Evolutionary conservation across 64 coral and sea anemone genomes (phyloP).

Genomic region (Stichodactyla helianthus): DNA sequence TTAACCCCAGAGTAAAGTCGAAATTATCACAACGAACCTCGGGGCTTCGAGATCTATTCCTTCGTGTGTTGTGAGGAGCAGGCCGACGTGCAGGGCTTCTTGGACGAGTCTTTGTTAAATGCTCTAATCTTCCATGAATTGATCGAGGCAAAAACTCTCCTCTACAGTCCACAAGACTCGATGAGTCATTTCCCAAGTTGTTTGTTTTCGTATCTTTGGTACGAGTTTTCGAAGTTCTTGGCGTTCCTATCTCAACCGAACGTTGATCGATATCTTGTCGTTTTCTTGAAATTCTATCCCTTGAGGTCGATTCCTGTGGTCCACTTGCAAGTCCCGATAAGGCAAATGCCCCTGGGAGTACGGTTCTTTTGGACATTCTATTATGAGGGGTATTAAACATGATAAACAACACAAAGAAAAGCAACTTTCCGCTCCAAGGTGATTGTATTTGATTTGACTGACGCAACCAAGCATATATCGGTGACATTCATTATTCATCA

Average conservation of each 20-base stretch:
- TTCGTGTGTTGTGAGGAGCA: neutral
- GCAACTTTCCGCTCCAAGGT: constrained; percentile 7
- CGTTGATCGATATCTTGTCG: neutral
- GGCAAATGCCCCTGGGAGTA: constrained; percentile 31
- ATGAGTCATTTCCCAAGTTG: constrained; percentile 4
- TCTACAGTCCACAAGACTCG: constrained; percentile 23
- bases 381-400: constrained; percentile 1
- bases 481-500: neutral
- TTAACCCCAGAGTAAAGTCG: neutral
- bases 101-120: constrained; percentile 60
- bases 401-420: neutral
- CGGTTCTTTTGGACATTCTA: constrained; percentile 47
- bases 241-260: neutral
- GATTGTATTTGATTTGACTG: constrained; percentile 11
- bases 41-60: constrained; percentile 22
- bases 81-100: constrained; percentile 28
- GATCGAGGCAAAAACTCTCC: constrained; percentile 32
- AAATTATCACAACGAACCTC: neutral
- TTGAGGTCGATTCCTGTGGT: neutral
- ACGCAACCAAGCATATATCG: neutral
- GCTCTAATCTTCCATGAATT: constrained; percentile 8
- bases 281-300: constrained; percentile 6
- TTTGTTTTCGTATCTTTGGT: neutral
- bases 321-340: constrained; percentile 42
- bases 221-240: neutral